Evolutionary conservation across 2,797 vertebrate genomes (phyloP), one percentile per base, ranked within the genome.

Genomic region (Periophthalmus magnuspinnatus): DNA sequence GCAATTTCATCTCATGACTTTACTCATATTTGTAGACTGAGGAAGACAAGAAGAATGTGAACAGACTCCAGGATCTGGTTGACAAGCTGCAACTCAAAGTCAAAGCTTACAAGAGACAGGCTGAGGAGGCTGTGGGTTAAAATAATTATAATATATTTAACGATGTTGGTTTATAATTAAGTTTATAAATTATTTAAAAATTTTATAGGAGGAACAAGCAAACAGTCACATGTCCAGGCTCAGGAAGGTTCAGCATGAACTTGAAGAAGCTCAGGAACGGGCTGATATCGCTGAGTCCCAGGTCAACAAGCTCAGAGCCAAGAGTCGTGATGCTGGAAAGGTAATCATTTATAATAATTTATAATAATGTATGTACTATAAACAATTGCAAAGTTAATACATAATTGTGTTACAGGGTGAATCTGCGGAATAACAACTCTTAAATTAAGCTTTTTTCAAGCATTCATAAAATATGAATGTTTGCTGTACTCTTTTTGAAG

Each of bases 241-340:
- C 41, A 14, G 41, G 41, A 45, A 45, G 13, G 13, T 45, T 6
- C 48, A 50, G 48, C 48, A 50, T 50, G 48, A 50, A 50, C 48
- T 50, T 84, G 95, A 96, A 74, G 94, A 95, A 72, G 94, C 95
- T 0, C 93, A 96, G 84, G 95, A 96, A 2, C 90, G 94, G 22
- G 96, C 95, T 61, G 95, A 96, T 86, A 95, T 97, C 0, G 94
- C 95, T 0, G 95, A 96, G 87, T 95, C 94, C 0, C 95, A 96
- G 89, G 95, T 96, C 88, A 97, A 96, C 89, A 96, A 96, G 78
- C 89, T 97, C 64, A 92, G 96, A 78, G 93, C 34, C 11, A 97
- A 95, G 80, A 96, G 91, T 19, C 90, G 95, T 0, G 96, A 97
- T 5, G 17, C 86, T 47, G 94, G 93, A 57, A 95, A 89, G 77